Base-by-base conservation (phyloP, 2,797 vertebrate genomes). In the Chaunax sp. region DNA sequence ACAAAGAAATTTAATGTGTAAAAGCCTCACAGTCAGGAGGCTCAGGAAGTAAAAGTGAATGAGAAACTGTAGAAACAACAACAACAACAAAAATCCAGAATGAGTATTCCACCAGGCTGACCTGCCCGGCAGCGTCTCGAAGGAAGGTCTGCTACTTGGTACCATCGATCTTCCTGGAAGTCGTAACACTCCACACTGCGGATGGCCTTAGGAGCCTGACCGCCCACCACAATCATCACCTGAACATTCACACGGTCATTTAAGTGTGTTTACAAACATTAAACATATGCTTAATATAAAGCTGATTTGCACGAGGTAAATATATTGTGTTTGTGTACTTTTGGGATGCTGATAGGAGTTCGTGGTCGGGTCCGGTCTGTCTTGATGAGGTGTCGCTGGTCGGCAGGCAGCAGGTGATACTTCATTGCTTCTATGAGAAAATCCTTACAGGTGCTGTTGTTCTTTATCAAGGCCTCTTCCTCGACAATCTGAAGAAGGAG, bases 381-480 rank as follows among this genome's bases (percentile, higher is more conserved):
- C 90, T 98, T 98, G 85, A 99, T 98, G 79, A 98, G 91, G 54
- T 97, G 96, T 14, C 97, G 93, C 89, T 99, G 97, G 89, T 98
- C 97, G 44, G 96, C 93, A 15, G 97, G 97, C 77, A 99, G 94
- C 69, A 99, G 94, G 85, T 99, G 97, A 55, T 98, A 98, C 88
- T 99, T 99, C 97, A 99, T 98, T 4, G 97, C 97, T 81, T 99
- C 97, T 0, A 98, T 98, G 53, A 99, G 96, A 73, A 98, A 98
- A 75, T 99, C 97, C 84, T 99, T 99, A 88, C 97, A 99, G 9
- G 96, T 98, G 90, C 95, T 98, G 93, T 98, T 99, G 93, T 99
- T 98, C 91, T 98, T 99, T 85, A 99, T 97, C 86, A 99, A 90
- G 77, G 96, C 95, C 81, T 99, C 97, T 91, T 98, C 96, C 87